Evolutionary conservation across 1,140 invertebrate species (phyloP), one percentile per base, ranked within the genome.

Genomic region (Teleogryllus occipitalis): DNA sequence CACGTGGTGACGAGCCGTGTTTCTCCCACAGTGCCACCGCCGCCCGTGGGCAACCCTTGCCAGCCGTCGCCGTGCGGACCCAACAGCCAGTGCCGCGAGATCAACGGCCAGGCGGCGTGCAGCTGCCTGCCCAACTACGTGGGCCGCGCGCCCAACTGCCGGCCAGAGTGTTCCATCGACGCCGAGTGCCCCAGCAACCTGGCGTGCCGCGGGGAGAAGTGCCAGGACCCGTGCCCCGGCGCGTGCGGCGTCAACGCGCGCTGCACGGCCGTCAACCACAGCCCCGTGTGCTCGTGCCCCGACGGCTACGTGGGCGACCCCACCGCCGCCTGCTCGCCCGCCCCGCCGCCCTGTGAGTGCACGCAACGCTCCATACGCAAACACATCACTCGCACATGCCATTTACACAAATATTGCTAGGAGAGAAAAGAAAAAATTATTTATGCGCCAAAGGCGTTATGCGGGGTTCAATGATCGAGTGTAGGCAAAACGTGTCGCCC

Each of bases 301-400:
- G 88, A 92, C 80, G 93, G 94, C 84, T 92, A 93, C 84, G 90
- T 90, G 80, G 95, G 95, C 76, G 93, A 96, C 88, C 92, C 95
- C 22, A 91, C 88, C 81, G 86, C 88, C 72, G 87, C 88, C 80
- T 95, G 93, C 83, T 84, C 85, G 0, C 77, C 84, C n/a, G 80
- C 84, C 81, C 82, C 87, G 79, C 84, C 85, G 74, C 84, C 86
- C 83, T 84, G 88, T 88, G 86, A 87, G 83, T 21, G 46, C 74
- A 5, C 27, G 27, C 27, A 2, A 5, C 5, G 27, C 27, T 39
- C 27, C 27, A 39, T 5, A 5, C 27, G 27, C 27, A 39, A 39
- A 39, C 27, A 39, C 27, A 39, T 5, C 27, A 39, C 27, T 39
- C 5, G 27, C 27, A 39, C 27, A 39, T 1, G 27, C 27, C 27